A percentile compares a stretch with the other conserved stretches of the same genome.
phyloP scores from a whole-genome alignment of 1,140 invertebrate species.

The Himalopsyche phryganea region DNA sequence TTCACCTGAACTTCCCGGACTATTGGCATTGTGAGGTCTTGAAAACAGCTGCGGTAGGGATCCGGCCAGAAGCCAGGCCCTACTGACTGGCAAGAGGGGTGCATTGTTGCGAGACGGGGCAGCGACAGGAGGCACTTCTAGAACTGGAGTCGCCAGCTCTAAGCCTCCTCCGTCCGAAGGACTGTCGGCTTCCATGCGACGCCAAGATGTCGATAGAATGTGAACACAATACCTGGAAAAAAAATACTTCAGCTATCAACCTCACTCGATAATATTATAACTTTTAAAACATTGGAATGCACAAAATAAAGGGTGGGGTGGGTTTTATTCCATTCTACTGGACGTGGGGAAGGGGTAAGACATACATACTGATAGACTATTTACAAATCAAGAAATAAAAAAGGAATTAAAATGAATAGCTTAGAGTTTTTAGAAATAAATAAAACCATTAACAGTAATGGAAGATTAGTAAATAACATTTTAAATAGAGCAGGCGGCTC shows the following conservation, averaged over 20 bases:
- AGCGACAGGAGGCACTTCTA: slow-evolving; percentile 50
- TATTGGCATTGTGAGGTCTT: slow-evolving; percentile 45
- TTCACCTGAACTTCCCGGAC: slow-evolving; percentile 32
- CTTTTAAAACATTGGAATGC: neutral
- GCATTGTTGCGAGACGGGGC: slow-evolving; percentile 37
- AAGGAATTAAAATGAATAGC: too few species aligned
- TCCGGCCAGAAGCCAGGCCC: slow-evolving; percentile 75
- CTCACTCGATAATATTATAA: neutral
- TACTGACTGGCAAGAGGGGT: slow-evolving; percentile 63
- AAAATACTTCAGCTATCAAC: too few species aligned
- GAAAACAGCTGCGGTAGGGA: slow-evolving; percentile 69
- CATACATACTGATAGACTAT: too few species aligned
- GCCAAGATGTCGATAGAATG: slow-evolving; percentile 71
- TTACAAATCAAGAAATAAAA: too few species aligned
- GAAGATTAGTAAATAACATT: too few species aligned
- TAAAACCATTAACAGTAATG: too few species aligned
- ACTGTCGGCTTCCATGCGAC: slow-evolving; percentile 57
- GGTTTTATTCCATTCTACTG: too few species aligned
- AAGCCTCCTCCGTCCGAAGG: slow-evolving; percentile 53
- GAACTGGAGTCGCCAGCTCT: slow-evolving; percentile 70
- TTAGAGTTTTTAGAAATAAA: too few species aligned
- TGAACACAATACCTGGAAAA: slow-evolving; percentile 61
- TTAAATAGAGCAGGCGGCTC: too few species aligned
- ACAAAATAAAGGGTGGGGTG: too few species aligned
- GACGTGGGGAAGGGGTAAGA: too few species aligned